Evolutionary conservation across 2,797 vertebrate genomes (phyloP).

Genomic region (Philypnodon macrostomus): DNA sequence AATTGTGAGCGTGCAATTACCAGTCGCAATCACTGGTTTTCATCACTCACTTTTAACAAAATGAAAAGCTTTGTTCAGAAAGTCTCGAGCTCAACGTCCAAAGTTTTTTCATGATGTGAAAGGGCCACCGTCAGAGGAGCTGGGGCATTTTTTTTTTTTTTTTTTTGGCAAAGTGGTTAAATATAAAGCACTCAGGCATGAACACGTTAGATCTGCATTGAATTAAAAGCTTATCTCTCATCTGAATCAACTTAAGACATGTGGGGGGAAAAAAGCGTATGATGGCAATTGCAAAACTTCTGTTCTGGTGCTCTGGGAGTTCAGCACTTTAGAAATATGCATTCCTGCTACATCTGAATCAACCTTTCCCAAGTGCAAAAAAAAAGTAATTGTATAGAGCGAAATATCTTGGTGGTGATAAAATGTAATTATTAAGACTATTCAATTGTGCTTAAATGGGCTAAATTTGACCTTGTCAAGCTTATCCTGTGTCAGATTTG

Average conservation of each 20-base stretch:
- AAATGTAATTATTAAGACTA: no score
- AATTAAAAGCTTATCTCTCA: not conserved
- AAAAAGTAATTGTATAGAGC: no score
- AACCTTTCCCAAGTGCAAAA: no score
- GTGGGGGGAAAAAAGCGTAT: not conserved
- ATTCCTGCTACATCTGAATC: no score
- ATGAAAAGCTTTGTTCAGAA: constrained; percentile 43
- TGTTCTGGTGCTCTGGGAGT: constrained; percentile 2
- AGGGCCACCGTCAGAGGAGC: not conserved
- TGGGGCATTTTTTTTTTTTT: no score
- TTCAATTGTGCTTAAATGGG: no score
- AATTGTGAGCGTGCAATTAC: constrained; percentile 49
- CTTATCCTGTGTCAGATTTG: no score
- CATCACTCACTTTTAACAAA: constrained; percentile 40
- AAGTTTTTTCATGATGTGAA: constrained; percentile 8
- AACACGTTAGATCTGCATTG: not conserved
- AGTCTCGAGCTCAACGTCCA: constrained; percentile 10
- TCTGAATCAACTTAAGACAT: not conserved
- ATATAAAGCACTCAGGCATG: constrained; percentile 3
- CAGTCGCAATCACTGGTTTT: constrained; percentile 34
- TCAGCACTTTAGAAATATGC: no score
- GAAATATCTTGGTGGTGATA: no score
- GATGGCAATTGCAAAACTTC: not conserved
- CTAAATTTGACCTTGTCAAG: no score
- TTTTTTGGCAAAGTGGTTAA: not conserved